These are phyloP conservation scores for Triplophysa siluroides DNA, from an alignment of 2,113 vertebrate genomes.

Conservation along the genomic window DNA sequence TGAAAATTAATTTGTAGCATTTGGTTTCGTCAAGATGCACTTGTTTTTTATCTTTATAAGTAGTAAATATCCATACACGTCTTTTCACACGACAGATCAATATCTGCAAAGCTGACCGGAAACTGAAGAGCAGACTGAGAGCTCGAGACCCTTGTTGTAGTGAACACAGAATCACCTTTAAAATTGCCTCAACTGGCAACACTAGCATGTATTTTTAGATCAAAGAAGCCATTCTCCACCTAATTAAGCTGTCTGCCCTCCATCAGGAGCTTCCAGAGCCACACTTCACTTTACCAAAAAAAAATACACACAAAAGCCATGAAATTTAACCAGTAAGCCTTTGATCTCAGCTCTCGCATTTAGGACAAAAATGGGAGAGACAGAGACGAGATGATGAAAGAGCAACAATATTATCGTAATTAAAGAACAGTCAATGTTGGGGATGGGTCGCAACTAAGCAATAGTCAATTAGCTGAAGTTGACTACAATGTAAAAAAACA, in stretches of 20 bases:
- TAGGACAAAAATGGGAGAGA: constrained; percentile 23
- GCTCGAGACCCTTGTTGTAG: constrained; percentile 8
- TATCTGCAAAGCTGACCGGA: background rate
- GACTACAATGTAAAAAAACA: too few relatives aligned
- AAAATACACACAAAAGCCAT: constrained; percentile 34
- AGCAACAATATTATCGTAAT: background rate
- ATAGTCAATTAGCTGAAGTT: too few relatives aligned
- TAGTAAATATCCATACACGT: background rate
- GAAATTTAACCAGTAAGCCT: constrained; percentile 33
- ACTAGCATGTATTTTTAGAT: constrained; percentile 53
- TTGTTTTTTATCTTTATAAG: background rate
- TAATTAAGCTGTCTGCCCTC: constrained; percentile 52
- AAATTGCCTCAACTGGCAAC: constrained; percentile 25
- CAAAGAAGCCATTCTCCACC: constrained; percentile 43
- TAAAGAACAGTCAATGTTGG: background rate
- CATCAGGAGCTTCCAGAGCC: constrained; percentile 40
- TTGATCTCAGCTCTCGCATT: constrained; percentile 42
- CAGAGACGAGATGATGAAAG: background rate
- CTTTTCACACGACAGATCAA: background rate
- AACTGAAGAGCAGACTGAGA: background rate
- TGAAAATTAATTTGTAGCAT: background rate
- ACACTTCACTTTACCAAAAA: constrained; percentile 27
- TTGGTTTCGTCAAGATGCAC: background rate
- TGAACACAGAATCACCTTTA: constrained; percentile 37
- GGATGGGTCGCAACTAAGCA: too few relatives aligned